Evolutionary conservation across 2,888 invertebrate genomes (phyloP).

Genomic region (Lamellibrachia satsuma): DNA sequence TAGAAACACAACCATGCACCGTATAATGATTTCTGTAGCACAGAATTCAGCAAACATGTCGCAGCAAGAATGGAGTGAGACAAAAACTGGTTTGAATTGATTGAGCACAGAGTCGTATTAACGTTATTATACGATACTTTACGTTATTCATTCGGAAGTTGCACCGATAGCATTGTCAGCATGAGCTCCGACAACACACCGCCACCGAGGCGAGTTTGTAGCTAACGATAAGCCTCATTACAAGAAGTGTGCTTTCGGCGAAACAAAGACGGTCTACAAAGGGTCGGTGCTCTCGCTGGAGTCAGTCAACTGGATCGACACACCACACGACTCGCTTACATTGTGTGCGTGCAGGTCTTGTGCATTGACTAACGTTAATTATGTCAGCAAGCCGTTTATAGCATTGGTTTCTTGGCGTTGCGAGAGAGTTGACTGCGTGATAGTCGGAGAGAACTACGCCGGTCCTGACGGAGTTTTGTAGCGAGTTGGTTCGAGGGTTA

Average conservation of each 20-base stretch:
- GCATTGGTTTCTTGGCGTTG: background rate
- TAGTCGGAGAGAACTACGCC: background rate
- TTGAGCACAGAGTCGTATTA: background rate
- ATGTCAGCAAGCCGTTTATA: background rate
- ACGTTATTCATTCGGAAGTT: background rate
- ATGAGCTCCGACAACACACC: background rate
- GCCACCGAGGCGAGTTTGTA: background rate
- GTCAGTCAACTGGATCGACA: background rate
- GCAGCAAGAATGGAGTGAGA: background rate
- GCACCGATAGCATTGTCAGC: background rate
- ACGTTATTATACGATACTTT: background rate
- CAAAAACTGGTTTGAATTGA: background rate
- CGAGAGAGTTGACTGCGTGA: background rate
- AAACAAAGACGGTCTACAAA: background rate
- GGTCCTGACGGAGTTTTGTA: background rate
- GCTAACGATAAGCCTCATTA: background rate
- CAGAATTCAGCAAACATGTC: background rate
- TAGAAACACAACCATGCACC: background rate
- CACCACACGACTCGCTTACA: background rate
- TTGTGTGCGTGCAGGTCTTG: background rate
- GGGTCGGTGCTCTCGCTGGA: background rate
- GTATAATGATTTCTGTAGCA: background rate
- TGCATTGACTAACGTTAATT: background rate
- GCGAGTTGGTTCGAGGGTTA: background rate
- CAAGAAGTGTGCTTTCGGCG: background rate